Conservation (phyloP, 2,113 vertebrate species). For the Cinclus mexicanus region DNA sequence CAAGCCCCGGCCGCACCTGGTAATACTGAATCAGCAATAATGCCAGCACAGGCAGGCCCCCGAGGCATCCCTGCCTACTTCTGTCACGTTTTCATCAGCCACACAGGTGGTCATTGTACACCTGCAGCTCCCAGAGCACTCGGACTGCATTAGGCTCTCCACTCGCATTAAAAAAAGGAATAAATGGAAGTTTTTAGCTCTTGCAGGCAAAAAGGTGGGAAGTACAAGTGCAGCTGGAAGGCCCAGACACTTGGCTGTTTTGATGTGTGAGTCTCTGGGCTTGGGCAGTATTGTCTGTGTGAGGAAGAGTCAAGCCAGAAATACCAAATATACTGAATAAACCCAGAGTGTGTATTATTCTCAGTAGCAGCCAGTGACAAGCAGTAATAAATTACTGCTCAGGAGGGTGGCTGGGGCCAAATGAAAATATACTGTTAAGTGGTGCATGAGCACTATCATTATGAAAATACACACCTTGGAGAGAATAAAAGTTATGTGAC, state of each 20-base stretch:
- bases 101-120: background rate
- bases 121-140: background rate
- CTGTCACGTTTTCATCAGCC: background rate
- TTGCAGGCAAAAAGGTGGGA: background rate
- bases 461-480: slow-evolving; percentile 48
- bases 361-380: slow-evolving; percentile 29
- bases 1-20: background rate
- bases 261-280: slow-evolving; percentile 39
- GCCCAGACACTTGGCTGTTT: background rate
- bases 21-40: background rate
- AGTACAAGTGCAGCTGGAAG: background rate
- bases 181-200: background rate
- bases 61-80: background rate
- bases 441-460: slow-evolving; percentile 24
- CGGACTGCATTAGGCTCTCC: background rate
- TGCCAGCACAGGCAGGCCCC: background rate
- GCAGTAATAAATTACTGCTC: slow-evolving; percentile 38
- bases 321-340: slow-evolving; percentile 18
- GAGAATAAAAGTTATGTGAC: background rate
- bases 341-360: background rate
- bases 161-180: background rate
- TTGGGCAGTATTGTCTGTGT: background rate
- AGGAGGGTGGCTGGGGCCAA: slow-evolving; percentile 1
- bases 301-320: background rate
- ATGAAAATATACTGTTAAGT: slow-evolving; percentile 58